Conservation (phyloP, 2,888 invertebrate genomes). For the Dascillus cervinus region DNA sequence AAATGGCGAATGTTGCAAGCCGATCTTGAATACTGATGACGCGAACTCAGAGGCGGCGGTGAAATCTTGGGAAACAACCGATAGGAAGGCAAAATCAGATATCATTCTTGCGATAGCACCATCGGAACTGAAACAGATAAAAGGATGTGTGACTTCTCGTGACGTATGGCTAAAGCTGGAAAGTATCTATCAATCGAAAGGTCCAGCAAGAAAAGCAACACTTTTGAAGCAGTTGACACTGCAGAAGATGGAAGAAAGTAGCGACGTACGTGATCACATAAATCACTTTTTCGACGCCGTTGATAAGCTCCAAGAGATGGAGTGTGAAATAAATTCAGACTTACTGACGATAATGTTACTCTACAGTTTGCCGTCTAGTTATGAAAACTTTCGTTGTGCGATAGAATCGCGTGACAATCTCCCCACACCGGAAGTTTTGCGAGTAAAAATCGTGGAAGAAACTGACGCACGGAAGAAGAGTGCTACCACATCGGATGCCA, state of each 20-base stretch:
- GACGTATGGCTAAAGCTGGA: slow-evolving; percentile 34
- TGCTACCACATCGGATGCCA: too few species aligned
- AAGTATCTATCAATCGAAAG: slow-evolving; percentile 32
- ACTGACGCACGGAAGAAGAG: too few species aligned
- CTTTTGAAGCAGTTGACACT: slow-evolving; percentile 33
- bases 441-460: slow-evolving; percentile 25
- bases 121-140: too few species aligned
- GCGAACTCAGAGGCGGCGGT: too few species aligned
- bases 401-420: slow-evolving; percentile 30
- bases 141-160: too few species aligned
- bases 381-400: slow-evolving; percentile 31
- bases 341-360: slow-evolving; percentile 28
- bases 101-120: too few species aligned
- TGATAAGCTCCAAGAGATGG: slow-evolving; percentile 31
- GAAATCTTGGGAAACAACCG: too few species aligned
- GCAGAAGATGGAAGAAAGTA: slow-evolving; percentile 28
- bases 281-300: slow-evolving; percentile 33
- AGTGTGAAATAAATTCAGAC: slow-evolving; percentile 14
- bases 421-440: too few species aligned
- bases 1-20: too few species aligned
- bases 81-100: too few species aligned
- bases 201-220: slow-evolving; percentile 36
- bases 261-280: slow-evolving; percentile 31
- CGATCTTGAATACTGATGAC: too few species aligned
- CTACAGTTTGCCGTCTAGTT: slow-evolving; percentile 27